Base-by-base conservation (phyloP, 2,888 invertebrate genomes). In the Liopterus haemorrhoidalis region DNA sequence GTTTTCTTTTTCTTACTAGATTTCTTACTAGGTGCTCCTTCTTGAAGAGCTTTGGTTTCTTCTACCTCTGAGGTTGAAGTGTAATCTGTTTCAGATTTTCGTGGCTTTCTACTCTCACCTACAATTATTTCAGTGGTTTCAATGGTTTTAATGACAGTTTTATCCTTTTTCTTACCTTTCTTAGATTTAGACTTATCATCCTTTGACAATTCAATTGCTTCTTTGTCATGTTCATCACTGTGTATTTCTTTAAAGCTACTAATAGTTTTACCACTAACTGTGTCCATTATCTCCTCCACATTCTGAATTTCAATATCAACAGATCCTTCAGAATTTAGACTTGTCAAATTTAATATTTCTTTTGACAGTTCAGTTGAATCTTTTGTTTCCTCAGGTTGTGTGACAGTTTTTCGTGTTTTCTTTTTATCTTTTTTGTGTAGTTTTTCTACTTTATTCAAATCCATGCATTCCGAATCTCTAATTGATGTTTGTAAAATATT, bases 291-390 rank as follows among this genome's bases (percentile, higher is more conserved):
- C 54, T 67, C 64, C 49, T 64, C 58, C 44, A 66, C 58, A 52
- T 63, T 59, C 47, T 59, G 58, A 49, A 67, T 61, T 65, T 68
- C 67, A 46, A 60, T 61, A 57, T 68, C 67, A 53, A 67, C 60
- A 41, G 45, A 45, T 32, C 39, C 45, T 18, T 45, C 39, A 15
- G 45, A 45, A 14, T 38, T 38, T 39, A 45, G 33, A 39, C 45
- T 38, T 39, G 45, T 32, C 45, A 45, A 32, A 30, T 62, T 57
- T n/a, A 65, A 65, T 48, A 64, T 60, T 42, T 55, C 52, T 51
- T 63, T 52, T 57, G 64, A 56, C 59, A 63, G 31, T 55, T 60
- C 54, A 51, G 53, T 38, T 45, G 50, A 46, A 41, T 56, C 49
- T 22, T 22, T 28, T 42, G 46, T 41, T 33, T 41, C 33, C 46